Conservation (phyloP, 2,113 vertebrate genomes). For the Brachyhypopomus gauderio region DNA sequence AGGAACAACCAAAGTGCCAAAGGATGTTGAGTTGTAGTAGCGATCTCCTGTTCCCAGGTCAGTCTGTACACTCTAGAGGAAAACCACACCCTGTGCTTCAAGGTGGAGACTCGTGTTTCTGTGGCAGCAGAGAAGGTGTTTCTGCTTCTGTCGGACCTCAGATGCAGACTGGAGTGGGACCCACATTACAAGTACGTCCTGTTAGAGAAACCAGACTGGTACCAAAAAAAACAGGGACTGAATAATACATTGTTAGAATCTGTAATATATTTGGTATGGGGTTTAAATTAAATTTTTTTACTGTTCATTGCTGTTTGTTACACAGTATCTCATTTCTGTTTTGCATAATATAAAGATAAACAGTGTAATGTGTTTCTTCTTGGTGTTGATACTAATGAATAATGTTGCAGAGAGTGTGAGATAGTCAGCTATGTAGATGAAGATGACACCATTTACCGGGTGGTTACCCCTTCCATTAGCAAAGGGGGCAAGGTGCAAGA, state of each 20-base stretch:
- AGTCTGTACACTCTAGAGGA: constrained; percentile 90
- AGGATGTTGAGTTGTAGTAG: too few species aligned
- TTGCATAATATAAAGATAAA: neutral
- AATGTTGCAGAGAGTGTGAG: constrained; percentile 77
- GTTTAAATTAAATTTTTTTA: neutral
- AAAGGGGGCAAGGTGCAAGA: constrained; percentile 81
- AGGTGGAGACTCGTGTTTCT: constrained; percentile 81
- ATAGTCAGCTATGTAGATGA: constrained; percentile 85
- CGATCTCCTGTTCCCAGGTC: constrained; percentile 72
- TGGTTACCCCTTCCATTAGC: constrained; percentile 78
- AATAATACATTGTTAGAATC: too few species aligned
- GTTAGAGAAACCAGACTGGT: neutral
- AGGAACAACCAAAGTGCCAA: too few species aligned
- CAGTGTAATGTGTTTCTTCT: neutral
- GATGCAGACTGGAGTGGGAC: constrained; percentile 87
- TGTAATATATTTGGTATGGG: too few species aligned
- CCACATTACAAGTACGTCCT: constrained; percentile 82
- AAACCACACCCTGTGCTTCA: constrained; percentile 88
- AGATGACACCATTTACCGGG: constrained; percentile 87
- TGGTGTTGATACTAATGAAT: neutral
- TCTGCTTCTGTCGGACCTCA: constrained; percentile 86
- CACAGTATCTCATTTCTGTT: neutral
- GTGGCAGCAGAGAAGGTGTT: constrained; percentile 80
- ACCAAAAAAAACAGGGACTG: neutral
- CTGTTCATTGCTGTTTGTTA: neutral